Conservation (phyloP, 1,140 invertebrate genomes). For the Ctenoplectra terminalis region DNA sequence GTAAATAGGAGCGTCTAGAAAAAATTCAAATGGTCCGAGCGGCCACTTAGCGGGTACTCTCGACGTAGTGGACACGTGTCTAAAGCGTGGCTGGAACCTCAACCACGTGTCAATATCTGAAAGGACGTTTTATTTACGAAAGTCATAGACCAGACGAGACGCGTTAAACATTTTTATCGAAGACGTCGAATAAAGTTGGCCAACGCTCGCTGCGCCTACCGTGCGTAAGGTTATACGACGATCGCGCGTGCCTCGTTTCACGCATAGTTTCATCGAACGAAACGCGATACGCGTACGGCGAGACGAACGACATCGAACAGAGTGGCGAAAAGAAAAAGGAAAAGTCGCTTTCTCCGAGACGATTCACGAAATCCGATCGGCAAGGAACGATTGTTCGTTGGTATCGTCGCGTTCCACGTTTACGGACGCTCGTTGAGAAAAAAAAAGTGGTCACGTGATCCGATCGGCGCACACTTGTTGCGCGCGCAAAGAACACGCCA, state of each 20-base stretch:
- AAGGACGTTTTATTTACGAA: constrained; percentile 68
- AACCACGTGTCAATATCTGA: constrained; percentile 73
- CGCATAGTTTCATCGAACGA: neutral
- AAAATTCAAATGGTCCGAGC: constrained; percentile 70
- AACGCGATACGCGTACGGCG: neutral
- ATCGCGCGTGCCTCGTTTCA: too few relatives aligned
- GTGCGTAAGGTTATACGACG: neutral
- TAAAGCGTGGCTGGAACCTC: constrained; percentile 65
- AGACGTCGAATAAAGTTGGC: constrained; percentile 7
- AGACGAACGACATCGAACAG: neutral
- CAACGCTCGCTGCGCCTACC: neutral
- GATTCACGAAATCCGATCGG: neutral
- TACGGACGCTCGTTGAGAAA: neutral
- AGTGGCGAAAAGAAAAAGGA: too few relatives aligned
- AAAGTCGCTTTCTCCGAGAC: neutral
- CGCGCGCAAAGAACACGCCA: neutral
- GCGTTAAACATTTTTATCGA: constrained; percentile 57
- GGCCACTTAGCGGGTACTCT: constrained; percentile 70
- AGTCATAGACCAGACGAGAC: constrained; percentile 61
- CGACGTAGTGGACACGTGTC: constrained; percentile 70
- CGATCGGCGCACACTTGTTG: constrained; percentile 25
- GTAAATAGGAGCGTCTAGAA: constrained; percentile 67
- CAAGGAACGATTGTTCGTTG: neutral
- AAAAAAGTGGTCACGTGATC: constrained; percentile 11
- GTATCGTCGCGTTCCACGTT: neutral